Evolutionary conservation across 2,797 vertebrate species (phyloP).

Genomic region (Denticeps clupeoides): DNA sequence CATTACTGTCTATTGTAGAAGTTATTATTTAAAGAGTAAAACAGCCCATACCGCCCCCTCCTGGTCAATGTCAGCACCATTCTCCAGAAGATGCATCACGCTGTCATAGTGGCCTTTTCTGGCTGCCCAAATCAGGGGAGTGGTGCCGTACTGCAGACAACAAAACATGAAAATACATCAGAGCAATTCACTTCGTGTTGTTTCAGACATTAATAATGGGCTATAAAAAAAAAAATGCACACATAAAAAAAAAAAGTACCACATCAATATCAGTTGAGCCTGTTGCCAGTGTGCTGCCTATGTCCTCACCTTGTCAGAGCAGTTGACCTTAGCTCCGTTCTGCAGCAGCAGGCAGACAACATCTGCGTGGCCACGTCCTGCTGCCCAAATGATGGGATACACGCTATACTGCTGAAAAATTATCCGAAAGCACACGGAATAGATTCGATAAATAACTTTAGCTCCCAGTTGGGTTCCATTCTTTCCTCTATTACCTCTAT

Average conservation of each 20-base stretch:
- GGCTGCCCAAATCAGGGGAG: constrained; percentile 87
- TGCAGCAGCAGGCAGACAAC: constrained; percentile 79
- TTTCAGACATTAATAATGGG: no score
- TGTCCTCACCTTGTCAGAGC: constrained; percentile 83
- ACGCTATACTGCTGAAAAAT: constrained; percentile 81
- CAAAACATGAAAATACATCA: not conserved
- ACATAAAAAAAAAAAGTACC: no score
- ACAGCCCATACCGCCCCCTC: constrained; percentile 80
- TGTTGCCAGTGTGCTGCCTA: not conserved
- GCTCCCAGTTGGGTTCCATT: no score
- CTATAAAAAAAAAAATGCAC: no score
- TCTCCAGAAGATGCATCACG: constrained; percentile 84
- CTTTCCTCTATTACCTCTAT: no score
- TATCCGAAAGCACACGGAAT: no score
- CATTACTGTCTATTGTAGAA: not conserved
- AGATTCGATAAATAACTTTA: no score
- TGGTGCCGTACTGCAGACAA: constrained; percentile 78
- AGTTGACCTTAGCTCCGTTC: constrained; percentile 89
- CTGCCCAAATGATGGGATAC: constrained; percentile 95
- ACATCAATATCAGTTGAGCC: not conserved
- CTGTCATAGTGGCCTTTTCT: constrained; percentile 87
- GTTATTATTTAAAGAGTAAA: not conserved
- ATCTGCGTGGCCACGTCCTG: constrained; percentile 82
- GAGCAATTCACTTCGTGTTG: no score
- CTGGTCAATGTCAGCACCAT: constrained; percentile 91